Evolutionary conservation across 2,797 vertebrate species (phyloP).

Genomic region (Mus caroli): DNA sequence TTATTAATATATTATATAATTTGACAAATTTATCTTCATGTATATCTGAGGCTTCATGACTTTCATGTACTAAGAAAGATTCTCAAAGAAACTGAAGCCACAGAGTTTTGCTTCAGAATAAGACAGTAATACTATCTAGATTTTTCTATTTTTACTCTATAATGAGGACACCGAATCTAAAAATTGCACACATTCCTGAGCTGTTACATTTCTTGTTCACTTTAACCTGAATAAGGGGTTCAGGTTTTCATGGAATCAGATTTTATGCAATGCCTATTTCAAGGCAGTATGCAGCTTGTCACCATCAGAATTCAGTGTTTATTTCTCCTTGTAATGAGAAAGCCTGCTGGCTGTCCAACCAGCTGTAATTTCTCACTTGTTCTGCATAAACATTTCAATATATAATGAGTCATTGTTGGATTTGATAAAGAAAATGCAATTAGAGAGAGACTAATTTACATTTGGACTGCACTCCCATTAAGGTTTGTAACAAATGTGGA

Average conservation of each 20-base stretch:
- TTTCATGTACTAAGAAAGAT: constrained; percentile 66
- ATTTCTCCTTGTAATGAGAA: constrained; percentile 74
- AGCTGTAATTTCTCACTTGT: constrained; percentile 76
- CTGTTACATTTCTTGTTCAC: constrained; percentile 75
- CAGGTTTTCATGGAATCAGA: constrained; percentile 61
- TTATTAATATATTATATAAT: constrained; percentile 23
- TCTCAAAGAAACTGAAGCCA: constrained; percentile 51
- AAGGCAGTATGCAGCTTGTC: constrained; percentile 51
- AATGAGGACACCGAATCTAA: constrained; percentile 83
- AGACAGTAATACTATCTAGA: constrained; percentile 69
- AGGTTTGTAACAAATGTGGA: constrained; percentile 52
- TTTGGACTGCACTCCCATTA: constrained; percentile 60
- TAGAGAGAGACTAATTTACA: constrained; percentile 67
- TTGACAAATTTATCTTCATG: constrained; percentile 38
- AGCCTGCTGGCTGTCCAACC: constrained; percentile 69
- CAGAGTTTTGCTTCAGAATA: constrained; percentile 33
- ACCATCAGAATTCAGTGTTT: constrained; percentile 70
- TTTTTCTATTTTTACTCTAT: constrained; percentile 82
- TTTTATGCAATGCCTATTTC: constrained; percentile 44
- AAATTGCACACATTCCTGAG: constrained; percentile 74
- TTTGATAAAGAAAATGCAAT: constrained; percentile 76
- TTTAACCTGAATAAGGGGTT: constrained; percentile 80
- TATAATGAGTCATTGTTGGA: constrained; percentile 77
- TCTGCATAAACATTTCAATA: constrained; percentile 81
- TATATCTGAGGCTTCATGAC: constrained; percentile 48